Base-by-base conservation (phyloP, 2,888 invertebrate species). In the Hipparchia semele region DNA sequence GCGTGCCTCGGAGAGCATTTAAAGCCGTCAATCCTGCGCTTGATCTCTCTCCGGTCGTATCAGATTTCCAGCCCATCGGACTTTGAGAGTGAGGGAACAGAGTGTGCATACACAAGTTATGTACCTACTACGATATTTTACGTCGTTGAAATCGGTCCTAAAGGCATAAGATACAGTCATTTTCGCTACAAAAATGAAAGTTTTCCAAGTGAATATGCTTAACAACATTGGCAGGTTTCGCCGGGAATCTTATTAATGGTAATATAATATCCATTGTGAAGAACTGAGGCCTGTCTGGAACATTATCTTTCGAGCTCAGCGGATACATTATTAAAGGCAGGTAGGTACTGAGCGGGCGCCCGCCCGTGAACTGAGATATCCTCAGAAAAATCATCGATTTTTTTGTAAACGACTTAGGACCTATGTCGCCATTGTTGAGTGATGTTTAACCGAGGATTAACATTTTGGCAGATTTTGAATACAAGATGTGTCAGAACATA, bases 281-380 rank as follows among this genome's bases (percentile, higher is more conserved):
- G 71, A 71, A 73, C 72, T 75, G 69, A 71, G 73, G 71, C 72
- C 68, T 74, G 75, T 75, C 75, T 71, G 76, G 71, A 74, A 73
- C 74, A 68, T 79, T 83, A 83, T 83, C 87, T 87, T 86, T 87
- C 87, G 70, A 83, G 81, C 79, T 81, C 84, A 81, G 77, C 77
- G 83, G 72, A 72, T 78, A 77, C 78, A 82, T 84, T 84, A 84
- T 84, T 80, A 81, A 80, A 80, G 64, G 73, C 76, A 73, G 77
- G 73, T 75, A 62, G 65, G 60, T 62, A 78, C 77, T 77, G 73
- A 76, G 75, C 70, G 75, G 67, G 78, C 82, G 77, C 76, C 77
- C 81, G 79, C 76, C 79, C 77, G 84, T 82, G 77, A 83, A 77
- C 62, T 39, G 76, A 81, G 81, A 84, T 83, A 83, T 80, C 33